These are phyloP conservation scores for Branchellion lobata DNA, from an alignment of 2,888 invertebrate species.

Conservation along the genomic window DNA sequence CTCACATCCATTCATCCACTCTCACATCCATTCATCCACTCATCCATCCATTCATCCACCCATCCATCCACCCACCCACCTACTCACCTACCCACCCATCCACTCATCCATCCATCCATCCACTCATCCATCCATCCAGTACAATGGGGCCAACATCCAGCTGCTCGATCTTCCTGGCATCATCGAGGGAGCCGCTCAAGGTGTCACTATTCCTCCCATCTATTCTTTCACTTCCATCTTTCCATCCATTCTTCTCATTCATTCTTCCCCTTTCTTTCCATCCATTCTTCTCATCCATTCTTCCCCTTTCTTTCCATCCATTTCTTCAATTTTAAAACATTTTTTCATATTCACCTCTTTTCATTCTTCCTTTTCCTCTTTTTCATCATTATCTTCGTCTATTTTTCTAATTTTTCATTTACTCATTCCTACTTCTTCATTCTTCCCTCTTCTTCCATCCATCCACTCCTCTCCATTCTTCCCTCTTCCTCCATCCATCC, in stretches of 20 bases:
- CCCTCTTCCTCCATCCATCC: neutral
- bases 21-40: no score
- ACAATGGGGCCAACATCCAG: slow-evolving; percentile 97
- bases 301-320: neutral
- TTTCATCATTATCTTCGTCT: no score
- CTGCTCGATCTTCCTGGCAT: slow-evolving; percentile 97
- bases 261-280: no score
- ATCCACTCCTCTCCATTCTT: neutral
- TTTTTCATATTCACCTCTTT: neutral
- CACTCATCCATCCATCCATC: no score
- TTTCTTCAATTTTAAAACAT: neutral
- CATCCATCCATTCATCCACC: no score
- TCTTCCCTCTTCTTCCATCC: neutral
- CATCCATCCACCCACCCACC: slow-evolving; percentile 54
- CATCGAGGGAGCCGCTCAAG: slow-evolving; percentile 96
- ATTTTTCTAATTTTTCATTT: neutral
- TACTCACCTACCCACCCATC: neutral
- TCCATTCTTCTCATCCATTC: no score
- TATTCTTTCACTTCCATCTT: neutral
- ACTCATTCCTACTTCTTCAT: no score
- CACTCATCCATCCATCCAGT: slow-evolving; percentile 61
- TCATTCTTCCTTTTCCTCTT: neutral
- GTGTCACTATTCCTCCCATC: slow-evolving; percentile 55
- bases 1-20: slow-evolving; percentile 52
- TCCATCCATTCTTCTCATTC: no score